phyloP scores from a whole-genome alignment of 2,797 vertebrate genomes.

The Esox lucius region DNA sequence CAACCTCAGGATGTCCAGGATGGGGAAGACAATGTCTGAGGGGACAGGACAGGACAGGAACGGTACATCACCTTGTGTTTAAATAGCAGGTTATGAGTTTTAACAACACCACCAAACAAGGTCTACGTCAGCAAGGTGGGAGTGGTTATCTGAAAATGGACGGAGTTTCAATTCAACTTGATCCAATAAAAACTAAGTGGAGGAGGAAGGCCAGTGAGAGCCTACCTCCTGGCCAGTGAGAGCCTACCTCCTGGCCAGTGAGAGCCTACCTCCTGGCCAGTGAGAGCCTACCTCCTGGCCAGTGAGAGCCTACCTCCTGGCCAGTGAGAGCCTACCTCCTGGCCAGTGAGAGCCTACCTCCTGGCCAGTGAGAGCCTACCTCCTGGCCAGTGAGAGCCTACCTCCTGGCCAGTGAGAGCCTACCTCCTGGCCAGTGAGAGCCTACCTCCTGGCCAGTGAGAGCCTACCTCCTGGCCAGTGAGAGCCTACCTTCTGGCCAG shows the following conservation, averaged over 20 bases:
- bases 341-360: slow-evolving; percentile 80
- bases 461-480: slow-evolving; percentile 93
- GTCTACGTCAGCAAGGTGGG: too few species aligned
- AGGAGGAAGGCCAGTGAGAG: neutral
- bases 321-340: slow-evolving; percentile 91
- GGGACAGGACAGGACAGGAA: neutral
- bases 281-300: too few species aligned
- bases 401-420: slow-evolving; percentile 47
- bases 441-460: slow-evolving; percentile 82
- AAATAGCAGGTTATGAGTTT: neutral
- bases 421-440: slow-evolving; percentile 95
- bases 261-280: too few species aligned
- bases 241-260: slow-evolving; percentile 93
- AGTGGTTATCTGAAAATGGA: too few species aligned
- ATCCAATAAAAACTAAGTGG: too few species aligned
- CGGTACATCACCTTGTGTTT: neutral
- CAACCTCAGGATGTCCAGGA: slow-evolving; percentile 93
- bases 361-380: slow-evolving; percentile 92
- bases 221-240: slow-evolving; percentile 82
- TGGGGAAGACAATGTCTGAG: slow-evolving; percentile 94
- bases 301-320: slow-evolving; percentile 84
- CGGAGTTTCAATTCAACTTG: too few species aligned
- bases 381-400: slow-evolving; percentile 91
- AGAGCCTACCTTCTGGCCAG: too few species aligned
- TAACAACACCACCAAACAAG: too few species aligned